Percentiles rank a stretch among this genome's conserved stretches.
These are phyloP conservation scores for Picus viridis DNA, from an alignment of 2,797 vertebrate species.

Conservation along the genomic window DNA sequence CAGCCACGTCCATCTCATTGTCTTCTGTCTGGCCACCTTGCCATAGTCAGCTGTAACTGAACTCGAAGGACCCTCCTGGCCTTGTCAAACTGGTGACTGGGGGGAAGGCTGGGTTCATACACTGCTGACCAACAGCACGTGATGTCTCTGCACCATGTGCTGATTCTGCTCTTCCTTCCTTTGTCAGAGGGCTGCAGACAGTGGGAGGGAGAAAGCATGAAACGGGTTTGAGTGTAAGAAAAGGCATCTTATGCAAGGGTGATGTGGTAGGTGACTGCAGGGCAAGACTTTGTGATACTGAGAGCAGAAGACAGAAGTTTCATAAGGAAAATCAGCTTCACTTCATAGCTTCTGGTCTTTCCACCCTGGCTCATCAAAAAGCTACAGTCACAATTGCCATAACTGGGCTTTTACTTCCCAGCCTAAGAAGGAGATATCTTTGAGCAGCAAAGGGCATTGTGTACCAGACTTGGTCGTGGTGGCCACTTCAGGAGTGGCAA, in stretches of 20 bases:
- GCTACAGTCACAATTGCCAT: not conserved
- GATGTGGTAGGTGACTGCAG: not conserved
- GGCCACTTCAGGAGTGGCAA: not conserved
- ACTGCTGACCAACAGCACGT: not conserved
- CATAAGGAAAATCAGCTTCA: not conserved
- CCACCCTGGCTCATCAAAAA: not conserved
- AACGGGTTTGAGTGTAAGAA: not conserved
- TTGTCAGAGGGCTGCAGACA: not conserved
- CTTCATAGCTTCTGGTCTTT: not conserved
- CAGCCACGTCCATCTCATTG: too few relatives aligned
- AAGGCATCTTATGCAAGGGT: not conserved
- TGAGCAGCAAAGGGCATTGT: not conserved
- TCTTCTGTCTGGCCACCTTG: not conserved
- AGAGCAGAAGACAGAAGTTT: not conserved
- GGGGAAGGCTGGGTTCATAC: not conserved
- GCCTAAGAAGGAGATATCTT: not conserved
- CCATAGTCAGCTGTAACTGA: not conserved
- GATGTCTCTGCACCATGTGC: rapidly evolving
- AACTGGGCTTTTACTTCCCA: not conserved
- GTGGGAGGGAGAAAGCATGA: not conserved
- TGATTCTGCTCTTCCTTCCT: not conserved
- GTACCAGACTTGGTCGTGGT: not conserved
- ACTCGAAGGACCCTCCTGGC: not conserved
- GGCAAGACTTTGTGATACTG: not conserved
- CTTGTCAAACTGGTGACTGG: not conserved